Evolutionary conservation across 2,888 invertebrate genomes (phyloP).

Genomic region (Epistrophe eligans): DNA sequence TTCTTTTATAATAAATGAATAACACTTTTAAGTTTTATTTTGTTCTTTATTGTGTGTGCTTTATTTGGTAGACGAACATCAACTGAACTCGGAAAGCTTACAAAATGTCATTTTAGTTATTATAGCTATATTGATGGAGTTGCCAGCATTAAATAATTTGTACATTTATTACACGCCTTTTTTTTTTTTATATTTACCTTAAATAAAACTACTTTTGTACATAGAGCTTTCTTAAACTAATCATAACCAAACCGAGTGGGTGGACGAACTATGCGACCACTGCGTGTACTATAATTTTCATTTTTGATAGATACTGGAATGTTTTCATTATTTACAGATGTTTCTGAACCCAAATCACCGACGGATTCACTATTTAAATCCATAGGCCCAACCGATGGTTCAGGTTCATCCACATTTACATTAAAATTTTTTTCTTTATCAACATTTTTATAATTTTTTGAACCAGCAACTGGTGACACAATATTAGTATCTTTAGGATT

Average conservation of each 20-base stretch:
- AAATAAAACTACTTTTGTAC: too few species aligned
- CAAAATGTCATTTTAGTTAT: too few species aligned
- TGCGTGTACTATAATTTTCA: not conserved
- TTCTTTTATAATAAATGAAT: too few species aligned
- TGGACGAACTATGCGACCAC: not conserved
- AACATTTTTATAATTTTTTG: not conserved
- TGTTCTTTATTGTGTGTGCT: too few species aligned
- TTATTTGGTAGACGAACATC: too few species aligned
- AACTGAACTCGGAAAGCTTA: too few species aligned
- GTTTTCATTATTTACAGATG: not conserved
- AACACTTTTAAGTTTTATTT: too few species aligned
- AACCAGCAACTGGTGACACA: not conserved
- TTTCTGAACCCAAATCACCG: not conserved
- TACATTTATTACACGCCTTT: too few species aligned
- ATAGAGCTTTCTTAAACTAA: too few species aligned
- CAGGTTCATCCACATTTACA: not conserved
- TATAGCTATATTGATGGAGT: too few species aligned
- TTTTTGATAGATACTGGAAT: not conserved
- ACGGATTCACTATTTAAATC: not conserved
- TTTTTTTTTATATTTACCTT: too few species aligned
- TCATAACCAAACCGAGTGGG: not conserved
- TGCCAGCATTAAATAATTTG: too few species aligned
- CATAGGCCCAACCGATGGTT: not conserved
- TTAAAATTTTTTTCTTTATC: not conserved
- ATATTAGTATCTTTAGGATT: not conserved